Evolutionary conservation across 2,888 invertebrate species (phyloP).

Genomic region (Callosobruchus maculatus): DNA sequence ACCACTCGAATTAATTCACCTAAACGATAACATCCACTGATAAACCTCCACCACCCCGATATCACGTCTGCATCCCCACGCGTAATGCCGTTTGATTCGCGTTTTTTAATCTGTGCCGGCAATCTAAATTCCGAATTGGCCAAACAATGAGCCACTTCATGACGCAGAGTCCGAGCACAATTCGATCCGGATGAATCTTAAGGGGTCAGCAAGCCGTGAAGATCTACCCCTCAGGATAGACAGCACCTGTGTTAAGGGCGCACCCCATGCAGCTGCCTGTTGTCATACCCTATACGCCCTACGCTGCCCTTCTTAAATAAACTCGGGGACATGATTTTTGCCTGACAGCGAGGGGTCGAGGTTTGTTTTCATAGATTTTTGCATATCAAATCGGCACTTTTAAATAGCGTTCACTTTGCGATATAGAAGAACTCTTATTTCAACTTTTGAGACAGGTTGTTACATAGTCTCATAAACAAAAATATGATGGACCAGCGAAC

Average conservation of each 20-base stretch:
- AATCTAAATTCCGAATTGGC: constrained; percentile 20
- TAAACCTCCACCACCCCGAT: background rate
- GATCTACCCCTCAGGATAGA: constrained; percentile 33
- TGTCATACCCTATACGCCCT: background rate
- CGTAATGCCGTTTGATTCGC: background rate
- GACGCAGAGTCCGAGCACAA: constrained; percentile 19
- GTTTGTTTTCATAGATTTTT: background rate
- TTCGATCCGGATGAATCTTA: constrained; percentile 25
- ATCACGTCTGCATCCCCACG: background rate
- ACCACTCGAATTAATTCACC: background rate
- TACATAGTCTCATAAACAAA: too few relatives aligned
- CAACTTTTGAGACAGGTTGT: too few relatives aligned
- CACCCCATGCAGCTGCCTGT: background rate
- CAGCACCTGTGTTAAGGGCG: constrained; percentile 33
- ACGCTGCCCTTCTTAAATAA: background rate
- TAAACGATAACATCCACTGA: background rate
- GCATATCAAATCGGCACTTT: background rate
- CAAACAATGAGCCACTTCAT: constrained; percentile 22
- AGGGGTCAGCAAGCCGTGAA: constrained; percentile 37
- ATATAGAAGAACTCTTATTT: too few relatives aligned
- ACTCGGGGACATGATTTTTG: background rate
- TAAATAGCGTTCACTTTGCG: constrained; percentile 3
- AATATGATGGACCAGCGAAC: too few relatives aligned
- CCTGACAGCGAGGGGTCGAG: background rate
- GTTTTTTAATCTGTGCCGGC: constrained; percentile 21